These are phyloP conservation scores for Heteromormyrus szaboi DNA, from an alignment of 2,797 vertebrate genomes.

Conservation along the genomic window DNA sequence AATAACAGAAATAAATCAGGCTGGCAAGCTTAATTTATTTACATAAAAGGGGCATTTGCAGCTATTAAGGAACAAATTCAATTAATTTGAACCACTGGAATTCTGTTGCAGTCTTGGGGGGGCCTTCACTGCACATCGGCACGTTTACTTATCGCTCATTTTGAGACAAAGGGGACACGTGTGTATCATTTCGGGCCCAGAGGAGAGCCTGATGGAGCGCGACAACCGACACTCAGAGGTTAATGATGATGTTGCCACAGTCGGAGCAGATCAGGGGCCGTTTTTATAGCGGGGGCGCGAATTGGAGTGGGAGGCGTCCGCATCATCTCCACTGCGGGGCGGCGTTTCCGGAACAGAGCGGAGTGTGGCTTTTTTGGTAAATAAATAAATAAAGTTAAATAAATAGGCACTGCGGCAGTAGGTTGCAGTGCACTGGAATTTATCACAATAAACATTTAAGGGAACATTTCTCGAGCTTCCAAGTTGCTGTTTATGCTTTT, in stretches of 20 bases:
- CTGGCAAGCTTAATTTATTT: slow-evolving; percentile 21
- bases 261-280: neutral
- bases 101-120: neutral
- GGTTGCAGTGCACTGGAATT: neutral
- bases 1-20: slow-evolving; percentile 18
- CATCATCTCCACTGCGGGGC: neutral
- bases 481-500: neutral
- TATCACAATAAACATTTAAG: neutral
- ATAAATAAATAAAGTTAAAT: neutral
- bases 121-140: slow-evolving; percentile 18
- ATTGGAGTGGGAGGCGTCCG: neutral
- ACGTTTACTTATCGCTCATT: slow-evolving; percentile 41
- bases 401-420: neutral
- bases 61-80: slow-evolving; percentile 20
- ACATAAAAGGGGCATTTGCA: slow-evolving; percentile 12
- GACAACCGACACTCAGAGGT: slow-evolving; percentile 33
- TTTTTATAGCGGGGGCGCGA: neutral
- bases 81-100: slow-evolving; percentile 28
- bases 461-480: neutral
- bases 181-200: slow-evolving; percentile 40
- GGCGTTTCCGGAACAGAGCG: neutral
- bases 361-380: neutral
- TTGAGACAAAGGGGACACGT: slow-evolving; percentile 39
- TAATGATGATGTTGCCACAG: slow-evolving; percentile 35
- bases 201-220: slow-evolving; percentile 24